phyloP scores from a whole-genome alignment of 2,888 invertebrate genomes.

The Agrotis ipsilon region DNA sequence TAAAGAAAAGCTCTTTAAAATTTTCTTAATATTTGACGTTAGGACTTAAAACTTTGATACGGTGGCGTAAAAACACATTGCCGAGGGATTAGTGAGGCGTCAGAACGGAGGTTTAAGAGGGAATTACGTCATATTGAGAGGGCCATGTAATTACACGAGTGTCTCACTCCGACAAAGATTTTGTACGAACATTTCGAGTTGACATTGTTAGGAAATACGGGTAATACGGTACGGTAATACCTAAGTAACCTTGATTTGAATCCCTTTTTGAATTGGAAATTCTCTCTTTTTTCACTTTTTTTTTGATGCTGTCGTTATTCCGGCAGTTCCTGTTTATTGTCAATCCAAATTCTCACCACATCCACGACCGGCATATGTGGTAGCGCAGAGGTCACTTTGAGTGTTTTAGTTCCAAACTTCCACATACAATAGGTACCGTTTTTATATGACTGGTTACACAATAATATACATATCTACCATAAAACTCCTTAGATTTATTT shows the following conservation, averaged over 20 bases:
- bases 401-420: too few species aligned
- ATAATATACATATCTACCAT: background rate
- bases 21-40: slow-evolving; percentile 26
- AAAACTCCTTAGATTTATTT: slow-evolving; percentile 1
- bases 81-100: slow-evolving; percentile 37
- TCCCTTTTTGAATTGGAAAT: background rate
- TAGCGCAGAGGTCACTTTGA: too few species aligned
- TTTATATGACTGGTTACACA: background rate
- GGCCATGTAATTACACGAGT: slow-evolving; percentile 55
- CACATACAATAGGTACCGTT: too few species aligned
- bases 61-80: slow-evolving; percentile 56
- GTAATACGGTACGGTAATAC: background rate
- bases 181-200: slow-evolving; percentile 40
- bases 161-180: slow-evolving; percentile 43
- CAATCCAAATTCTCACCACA: too few species aligned
- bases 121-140: slow-evolving; percentile 59
- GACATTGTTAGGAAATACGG: slow-evolving; percentile 18
- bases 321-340: too few species aligned
- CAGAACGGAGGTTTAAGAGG: slow-evolving; percentile 36
- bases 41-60: slow-evolving; percentile 54
- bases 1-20: slow-evolving; percentile 16
- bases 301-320: too few species aligned
- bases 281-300: too few species aligned
- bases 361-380: too few species aligned
- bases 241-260: slow-evolving; percentile 3